Conservation (phyloP, 2,113 vertebrate species). For the Nipponia nippon region DNA sequence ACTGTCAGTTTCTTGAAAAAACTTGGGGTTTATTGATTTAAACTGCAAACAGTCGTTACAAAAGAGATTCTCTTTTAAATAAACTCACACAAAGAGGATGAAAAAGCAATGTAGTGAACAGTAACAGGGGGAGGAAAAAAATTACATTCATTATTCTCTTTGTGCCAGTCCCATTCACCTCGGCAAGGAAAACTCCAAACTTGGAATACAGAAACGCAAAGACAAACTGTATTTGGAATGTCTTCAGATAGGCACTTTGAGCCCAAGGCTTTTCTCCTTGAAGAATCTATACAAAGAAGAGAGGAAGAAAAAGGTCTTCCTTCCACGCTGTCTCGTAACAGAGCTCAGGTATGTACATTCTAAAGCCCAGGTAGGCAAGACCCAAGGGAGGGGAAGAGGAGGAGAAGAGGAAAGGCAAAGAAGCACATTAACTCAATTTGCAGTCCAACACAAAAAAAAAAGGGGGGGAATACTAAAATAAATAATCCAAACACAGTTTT, state of each 20-base stretch:
- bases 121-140: slow-evolving; percentile 69
- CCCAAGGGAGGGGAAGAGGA: slow-evolving; percentile 62
- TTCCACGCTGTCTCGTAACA: slow-evolving; percentile 68
- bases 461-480: slow-evolving; percentile 85
- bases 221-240: slow-evolving; percentile 91
- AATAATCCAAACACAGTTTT: slow-evolving; percentile 97
- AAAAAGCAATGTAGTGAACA: slow-evolving; percentile 92
- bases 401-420: slow-evolving; percentile 61
- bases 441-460: slow-evolving; percentile 88
- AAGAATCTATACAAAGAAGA: slow-evolving; percentile 73
- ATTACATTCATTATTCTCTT: slow-evolving; percentile 98
- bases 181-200: slow-evolving; percentile 80
- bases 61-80: slow-evolving; percentile 88
- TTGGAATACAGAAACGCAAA: slow-evolving; percentile 82
- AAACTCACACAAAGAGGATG: slow-evolving; percentile 90
- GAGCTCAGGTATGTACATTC: slow-evolving; percentile 79
- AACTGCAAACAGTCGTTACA: slow-evolving; percentile 99
- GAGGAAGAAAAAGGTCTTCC: slow-evolving; percentile 72
- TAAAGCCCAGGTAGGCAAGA: slow-evolving; percentile 74
- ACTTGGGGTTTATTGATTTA: slow-evolving; percentile 99
- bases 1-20: slow-evolving; percentile 79
- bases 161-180: slow-evolving; percentile 88
- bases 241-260: slow-evolving; percentile 89
- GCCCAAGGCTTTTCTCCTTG: slow-evolving; percentile 72
- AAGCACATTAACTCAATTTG: slow-evolving; percentile 87